Base-by-base conservation (phyloP, 2,888 invertebrate genomes). In the Patella ulyssiponensis region DNA sequence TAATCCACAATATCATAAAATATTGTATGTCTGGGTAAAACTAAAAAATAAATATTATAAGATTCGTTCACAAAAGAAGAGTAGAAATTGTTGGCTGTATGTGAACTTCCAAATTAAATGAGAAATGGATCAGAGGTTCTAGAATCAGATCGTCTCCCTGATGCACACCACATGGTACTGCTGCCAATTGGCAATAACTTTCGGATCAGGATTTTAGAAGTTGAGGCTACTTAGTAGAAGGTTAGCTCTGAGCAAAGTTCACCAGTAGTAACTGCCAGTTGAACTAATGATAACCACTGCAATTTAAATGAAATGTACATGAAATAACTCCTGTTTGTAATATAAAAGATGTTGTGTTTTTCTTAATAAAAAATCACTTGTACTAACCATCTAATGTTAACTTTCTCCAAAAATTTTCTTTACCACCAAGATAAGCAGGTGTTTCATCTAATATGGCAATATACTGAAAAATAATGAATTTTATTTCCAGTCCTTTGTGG, bases 1-100 rank as follows among this genome's bases (percentile, higher is more conserved):
- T 85, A 91, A 78, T 90, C 90, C 5, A 91, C 86, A 17, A 91
- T 87, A 80, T 91, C 91, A 79, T 89, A 91, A 81, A 91, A 91
- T 76, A 91, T 87, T 56, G 91, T 91, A 70, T 88, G 87, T 33
- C 91, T 80, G 0, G 91, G 90, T 73, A 91, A 81, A 71, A 84
- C 90, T 90, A 83, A n/a, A 82, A 52, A 44, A 75, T 69, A 79
- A 44, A 72, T 4, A 73, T 44, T 7, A 44, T 44, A 1, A 44
- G 44, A 64, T 9, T 7, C 64, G 12, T 20, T 64, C n/a, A 64
- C 20, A 9, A 64, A 23, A 64, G 20, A 23, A 64, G 11, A 23
- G n/a, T 23, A 20, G 64, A 23, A 23, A 64, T 11, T 20, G 64
- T 44, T 44, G 9, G 44, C 44, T 44, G 9, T 44, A 44, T 44